Conservation (phyloP, 2,888 invertebrate genomes). For the Plutella xylostella region DNA sequence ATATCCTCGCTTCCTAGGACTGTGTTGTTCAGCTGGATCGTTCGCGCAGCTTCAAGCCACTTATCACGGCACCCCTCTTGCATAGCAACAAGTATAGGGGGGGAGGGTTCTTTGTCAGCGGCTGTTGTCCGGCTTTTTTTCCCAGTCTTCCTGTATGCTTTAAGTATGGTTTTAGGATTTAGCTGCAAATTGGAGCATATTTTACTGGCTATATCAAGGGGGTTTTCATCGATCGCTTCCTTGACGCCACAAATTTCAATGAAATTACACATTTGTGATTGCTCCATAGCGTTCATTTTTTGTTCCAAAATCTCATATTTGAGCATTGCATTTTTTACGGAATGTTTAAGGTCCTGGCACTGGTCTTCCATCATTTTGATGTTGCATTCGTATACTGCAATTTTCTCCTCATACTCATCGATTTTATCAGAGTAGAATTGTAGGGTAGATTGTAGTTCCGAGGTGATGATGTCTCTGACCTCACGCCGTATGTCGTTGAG, state of each 20-base stretch:
- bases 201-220: not conserved
- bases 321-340: not conserved
- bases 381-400: conserved; percentile 6
- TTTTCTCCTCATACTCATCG: conserved; percentile 11
- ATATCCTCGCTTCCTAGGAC: not conserved
- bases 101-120: not conserved
- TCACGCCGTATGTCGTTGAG: conserved; percentile 9
- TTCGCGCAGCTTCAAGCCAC: not conserved
- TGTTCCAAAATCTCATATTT: not conserved
- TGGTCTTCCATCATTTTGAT: conserved; percentile 9
- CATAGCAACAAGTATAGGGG: not conserved
- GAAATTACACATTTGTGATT: not conserved
- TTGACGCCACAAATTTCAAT: not conserved
- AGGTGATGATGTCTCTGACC: conserved; percentile 7
- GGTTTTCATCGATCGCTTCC: not conserved
- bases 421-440: conserved; percentile 17
- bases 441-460: conserved; percentile 13
- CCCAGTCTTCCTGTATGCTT: not conserved
- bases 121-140: not conserved
- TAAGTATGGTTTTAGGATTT: not conserved
- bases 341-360: conserved; percentile 4
- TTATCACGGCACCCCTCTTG: not conserved
- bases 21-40: not conserved
- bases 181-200: not conserved
- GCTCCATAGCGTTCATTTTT: not conserved